Evolutionary conservation across 2,888 invertebrate genomes (phyloP).

Genomic region (Folsomia candida): DNA sequence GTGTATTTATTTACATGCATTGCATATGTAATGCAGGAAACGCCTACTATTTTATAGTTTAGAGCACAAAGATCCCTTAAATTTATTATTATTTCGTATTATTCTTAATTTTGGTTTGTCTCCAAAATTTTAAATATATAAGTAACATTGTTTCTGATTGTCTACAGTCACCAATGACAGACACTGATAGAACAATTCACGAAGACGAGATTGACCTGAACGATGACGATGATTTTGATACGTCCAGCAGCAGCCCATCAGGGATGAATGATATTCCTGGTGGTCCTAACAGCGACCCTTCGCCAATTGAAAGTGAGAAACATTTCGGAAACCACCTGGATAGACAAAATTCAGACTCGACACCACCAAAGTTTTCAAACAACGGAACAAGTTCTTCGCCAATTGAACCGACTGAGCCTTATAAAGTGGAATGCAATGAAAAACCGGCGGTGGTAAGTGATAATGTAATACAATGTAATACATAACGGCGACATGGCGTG

Average conservation of each 20-base stretch:
- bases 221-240: constrained; percentile 47
- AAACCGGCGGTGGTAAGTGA: background rate
- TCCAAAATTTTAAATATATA: too few relatives aligned
- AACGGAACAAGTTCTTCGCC: constrained; percentile 2
- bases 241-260: constrained; percentile 21
- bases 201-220: constrained; percentile 48
- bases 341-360: background rate
- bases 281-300: background rate
- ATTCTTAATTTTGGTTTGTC: background rate
- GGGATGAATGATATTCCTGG: background rate
- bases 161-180: constrained; percentile 48
- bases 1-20: too few relatives aligned
- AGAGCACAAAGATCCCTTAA: too few relatives aligned
- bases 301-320: background rate
- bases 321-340: constrained; percentile 3
- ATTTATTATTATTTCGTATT: too few relatives aligned
- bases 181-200: constrained; percentile 47
- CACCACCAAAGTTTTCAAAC: background rate
- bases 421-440: background rate
- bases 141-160: background rate
- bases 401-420: constrained; percentile 39
- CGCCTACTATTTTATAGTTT: background rate
- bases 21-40: background rate
- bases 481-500: too few relatives aligned
- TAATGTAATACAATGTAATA: too few relatives aligned